phyloP scores from a whole-genome alignment of 2,113 vertebrate genomes.

The Aptenodytes patagonicus region DNA sequence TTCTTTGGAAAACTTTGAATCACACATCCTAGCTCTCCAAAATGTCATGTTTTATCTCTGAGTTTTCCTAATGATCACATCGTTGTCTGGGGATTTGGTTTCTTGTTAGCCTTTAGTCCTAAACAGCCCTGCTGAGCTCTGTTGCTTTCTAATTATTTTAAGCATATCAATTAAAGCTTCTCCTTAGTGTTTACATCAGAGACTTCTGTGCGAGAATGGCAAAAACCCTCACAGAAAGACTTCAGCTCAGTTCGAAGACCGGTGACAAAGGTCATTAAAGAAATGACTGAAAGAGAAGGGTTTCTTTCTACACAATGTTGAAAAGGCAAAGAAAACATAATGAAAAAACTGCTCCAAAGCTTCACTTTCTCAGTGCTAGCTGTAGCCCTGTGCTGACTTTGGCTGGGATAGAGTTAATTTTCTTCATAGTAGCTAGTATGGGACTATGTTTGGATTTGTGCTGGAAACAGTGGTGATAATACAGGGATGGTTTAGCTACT shows the following conservation, averaged over 20 bases:
- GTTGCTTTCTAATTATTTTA: constrained; percentile 68
- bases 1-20: constrained; percentile 20
- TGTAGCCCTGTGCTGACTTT: not conserved
- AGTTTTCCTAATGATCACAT: constrained; percentile 59
- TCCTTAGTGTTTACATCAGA: constrained; percentile 58
- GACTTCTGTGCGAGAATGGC: not conserved
- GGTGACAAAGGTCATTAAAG: constrained; percentile 34
- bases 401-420: no score
- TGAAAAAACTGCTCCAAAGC: not conserved
- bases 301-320: not conserved
- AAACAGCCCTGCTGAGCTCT: constrained; percentile 38
- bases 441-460: no score
- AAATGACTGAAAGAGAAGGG: not conserved
- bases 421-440: no score
- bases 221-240: constrained; percentile 15
- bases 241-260: constrained; percentile 8
- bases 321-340: constrained; percentile 9
- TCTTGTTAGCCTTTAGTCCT: constrained; percentile 65
- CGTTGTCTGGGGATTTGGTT: constrained; percentile 35
- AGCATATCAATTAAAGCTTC: constrained; percentile 62
- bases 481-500: no score
- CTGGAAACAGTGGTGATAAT: no score
- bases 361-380: not conserved
- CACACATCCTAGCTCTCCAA: not conserved
- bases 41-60: constrained; percentile 36